Evolutionary conservation across 1,140 invertebrate genomes (phyloP).

Genomic region (Drosophila pachea): DNA sequence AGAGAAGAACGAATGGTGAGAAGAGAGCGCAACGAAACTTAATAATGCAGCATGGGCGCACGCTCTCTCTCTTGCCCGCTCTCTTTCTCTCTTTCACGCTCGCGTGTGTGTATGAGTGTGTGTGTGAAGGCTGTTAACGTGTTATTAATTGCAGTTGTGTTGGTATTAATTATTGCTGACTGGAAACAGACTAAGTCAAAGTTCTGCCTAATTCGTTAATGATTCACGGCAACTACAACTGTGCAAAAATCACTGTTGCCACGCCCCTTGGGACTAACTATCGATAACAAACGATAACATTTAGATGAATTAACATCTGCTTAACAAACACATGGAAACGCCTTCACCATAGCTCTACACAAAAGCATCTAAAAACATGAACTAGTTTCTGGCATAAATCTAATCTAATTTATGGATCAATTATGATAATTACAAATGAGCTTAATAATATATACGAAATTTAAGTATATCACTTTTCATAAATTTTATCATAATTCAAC

Average conservation of each 20-base stretch:
- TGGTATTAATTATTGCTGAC: constrained; percentile 45
- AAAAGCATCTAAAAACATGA: neutral
- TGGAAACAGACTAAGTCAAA: constrained; percentile 23
- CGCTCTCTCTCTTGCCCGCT: constrained; percentile 8
- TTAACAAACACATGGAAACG: neutral
- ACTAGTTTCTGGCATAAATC: constrained; percentile 13
- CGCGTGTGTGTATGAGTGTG: constrained; percentile 1
- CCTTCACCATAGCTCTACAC: neutral
- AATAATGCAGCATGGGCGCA: neutral
- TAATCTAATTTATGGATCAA: constrained; percentile 2
- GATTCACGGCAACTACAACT: constrained; percentile 29
- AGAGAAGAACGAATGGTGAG: too few species aligned
- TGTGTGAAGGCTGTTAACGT: constrained; percentile 39
- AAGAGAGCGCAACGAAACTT: constrained; percentile 8
- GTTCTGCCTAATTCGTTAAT: constrained; percentile 30
- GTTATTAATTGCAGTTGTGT: constrained; percentile 40
- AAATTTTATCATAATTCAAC: neutral
- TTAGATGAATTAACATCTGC: neutral
- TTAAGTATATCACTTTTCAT: constrained; percentile 6
- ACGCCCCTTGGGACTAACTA: neutral
- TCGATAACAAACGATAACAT: constrained; percentile 6
- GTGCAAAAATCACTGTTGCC: constrained; percentile 17
- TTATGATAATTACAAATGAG: constrained; percentile 11
- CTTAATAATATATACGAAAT: neutral
- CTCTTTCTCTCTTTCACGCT: constrained; percentile 3